Base-by-base conservation (phyloP, 1,140 invertebrate genomes). In the Arion vulgaris region DNA sequence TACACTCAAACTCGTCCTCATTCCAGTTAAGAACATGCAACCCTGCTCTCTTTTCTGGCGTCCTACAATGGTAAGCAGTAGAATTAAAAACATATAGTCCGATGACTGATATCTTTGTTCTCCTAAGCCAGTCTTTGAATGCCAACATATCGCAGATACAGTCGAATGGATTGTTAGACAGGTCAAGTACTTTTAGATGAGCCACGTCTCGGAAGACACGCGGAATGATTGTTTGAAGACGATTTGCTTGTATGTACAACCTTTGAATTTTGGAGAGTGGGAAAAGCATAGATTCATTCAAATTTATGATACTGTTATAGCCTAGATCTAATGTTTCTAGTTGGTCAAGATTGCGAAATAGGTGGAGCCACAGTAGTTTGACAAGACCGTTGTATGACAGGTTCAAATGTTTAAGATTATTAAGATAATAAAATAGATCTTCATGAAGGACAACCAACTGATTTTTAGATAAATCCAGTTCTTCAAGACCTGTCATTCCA, bases 121-220 rank as follows among this genome's bases (percentile, higher is more conserved):
- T 82, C 26, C 41, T 57, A 49, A 89, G 19, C 90, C 90, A 91
- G 66, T 87, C 77, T 38, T 81, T 76, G 57, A 91, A 85, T 15
- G 83, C 81, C 7, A 89, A 45, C 38, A 89, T 77, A 26, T 85
- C 82, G 81, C 90, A 91, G 41, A 80, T 80, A 75, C 90, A 91
- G 32, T 81, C 41, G 74, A 90, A 90, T 13, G 85, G 86, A 73
- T 91, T 91, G 26, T 77, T 62, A 7, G 89, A 87, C 11, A 91
- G 81, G 81, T 90, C 88, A 11, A 91, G 36, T 53, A 85, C 36
- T 28, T 83, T 39, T 34, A 91, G 81, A 15, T 86, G 80, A 51
- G 53, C 69, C n/a, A 88, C 53, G 32, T 77, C 68, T 41, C 81
- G 32, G 57, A 90, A 88, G 19, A 84, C 66, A 2, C 73, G 51